Evolutionary conservation across 2,888 invertebrate genomes (phyloP).

Genomic region (Euplagia quadripunctaria): DNA sequence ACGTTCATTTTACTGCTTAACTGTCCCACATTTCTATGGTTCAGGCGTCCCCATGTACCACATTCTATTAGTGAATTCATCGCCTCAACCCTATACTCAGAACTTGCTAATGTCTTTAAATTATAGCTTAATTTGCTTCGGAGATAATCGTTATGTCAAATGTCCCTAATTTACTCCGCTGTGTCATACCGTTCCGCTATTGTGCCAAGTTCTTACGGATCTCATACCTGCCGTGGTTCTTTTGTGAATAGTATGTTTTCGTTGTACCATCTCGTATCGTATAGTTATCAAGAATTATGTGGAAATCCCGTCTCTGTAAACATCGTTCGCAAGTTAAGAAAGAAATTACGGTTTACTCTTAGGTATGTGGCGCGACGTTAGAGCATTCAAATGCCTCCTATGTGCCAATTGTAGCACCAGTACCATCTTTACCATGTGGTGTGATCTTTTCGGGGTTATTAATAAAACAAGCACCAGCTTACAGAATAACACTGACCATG

Average conservation of each 20-base stretch:
- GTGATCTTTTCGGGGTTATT: no score
- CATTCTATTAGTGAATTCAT: slow-evolving; percentile 20
- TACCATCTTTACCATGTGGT: no score
- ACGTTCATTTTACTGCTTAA: not conserved
- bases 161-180: slow-evolving; percentile 41
- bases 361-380: no score
- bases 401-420: no score
- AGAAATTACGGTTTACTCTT: not conserved
- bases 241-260: slow-evolving; percentile 29
- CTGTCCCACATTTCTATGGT: slow-evolving; percentile 8
- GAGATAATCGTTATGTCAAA: slow-evolving; percentile 44
- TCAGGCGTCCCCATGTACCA: not conserved
- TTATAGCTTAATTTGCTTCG: slow-evolving; percentile 38
- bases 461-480: no score
- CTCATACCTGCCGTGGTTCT: slow-evolving; percentile 26
- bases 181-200: slow-evolving; percentile 51
- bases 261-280: slow-evolving; percentile 9
- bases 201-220: slow-evolving; percentile 41
- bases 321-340: not conserved
- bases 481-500: no score
- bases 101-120: slow-evolving; percentile 36
- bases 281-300: not conserved
- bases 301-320: not conserved
- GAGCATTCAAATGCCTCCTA: no score
- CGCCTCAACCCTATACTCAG: slow-evolving; percentile 18